phyloP scores from a whole-genome alignment of 1,140 invertebrate genomes.

The Zaprionus inermis region DNA sequence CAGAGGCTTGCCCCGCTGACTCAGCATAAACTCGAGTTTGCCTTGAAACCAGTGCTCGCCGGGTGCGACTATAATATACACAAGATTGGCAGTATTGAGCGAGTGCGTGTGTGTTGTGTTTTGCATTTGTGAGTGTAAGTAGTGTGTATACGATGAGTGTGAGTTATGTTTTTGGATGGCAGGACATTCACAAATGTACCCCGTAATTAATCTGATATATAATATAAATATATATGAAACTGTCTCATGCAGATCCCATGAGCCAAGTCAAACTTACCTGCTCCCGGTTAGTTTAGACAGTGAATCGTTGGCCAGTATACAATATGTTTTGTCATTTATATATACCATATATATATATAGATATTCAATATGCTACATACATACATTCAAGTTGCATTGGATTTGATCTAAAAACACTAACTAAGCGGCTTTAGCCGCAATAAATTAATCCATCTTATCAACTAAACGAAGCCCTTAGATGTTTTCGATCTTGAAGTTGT shows the following conservation, averaged over 20 bases:
- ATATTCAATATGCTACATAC: conserved; percentile 53
- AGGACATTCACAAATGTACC: conserved; percentile 77
- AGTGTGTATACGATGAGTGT: conserved; percentile 10
- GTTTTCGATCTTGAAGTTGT: conserved; percentile 82
- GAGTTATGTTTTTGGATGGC: conserved; percentile 55
- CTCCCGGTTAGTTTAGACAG: background rate
- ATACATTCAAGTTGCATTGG: conserved; percentile 38
- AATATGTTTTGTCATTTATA: background rate
- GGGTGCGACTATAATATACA: conserved; percentile 82
- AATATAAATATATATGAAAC: conserved; percentile 9
- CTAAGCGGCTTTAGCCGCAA: conserved; percentile 62
- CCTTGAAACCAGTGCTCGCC: conserved; percentile 84
- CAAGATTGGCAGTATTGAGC: conserved; percentile 62
- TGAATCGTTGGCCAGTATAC: background rate
- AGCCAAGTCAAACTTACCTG: conserved; percentile 58
- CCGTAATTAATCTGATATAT: conserved; percentile 42
- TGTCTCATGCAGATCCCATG: conserved; percentile 61
- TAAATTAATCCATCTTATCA: conserved; percentile 61
- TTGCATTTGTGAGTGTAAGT: conserved; percentile 2
- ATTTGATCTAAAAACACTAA: conserved; percentile 68
- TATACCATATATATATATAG: conserved; percentile 42
- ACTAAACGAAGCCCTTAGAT: conserved; percentile 53
- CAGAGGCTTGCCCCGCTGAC: conserved; percentile 82
- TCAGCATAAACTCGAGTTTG: conserved; percentile 84
- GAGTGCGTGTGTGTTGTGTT: conserved; percentile 24